A percentile compares a stretch with the other conserved stretches of the same genome.
phyloP scores from a whole-genome alignment of 2,888 invertebrate species.

The Drosophila buzzatii region DNA sequence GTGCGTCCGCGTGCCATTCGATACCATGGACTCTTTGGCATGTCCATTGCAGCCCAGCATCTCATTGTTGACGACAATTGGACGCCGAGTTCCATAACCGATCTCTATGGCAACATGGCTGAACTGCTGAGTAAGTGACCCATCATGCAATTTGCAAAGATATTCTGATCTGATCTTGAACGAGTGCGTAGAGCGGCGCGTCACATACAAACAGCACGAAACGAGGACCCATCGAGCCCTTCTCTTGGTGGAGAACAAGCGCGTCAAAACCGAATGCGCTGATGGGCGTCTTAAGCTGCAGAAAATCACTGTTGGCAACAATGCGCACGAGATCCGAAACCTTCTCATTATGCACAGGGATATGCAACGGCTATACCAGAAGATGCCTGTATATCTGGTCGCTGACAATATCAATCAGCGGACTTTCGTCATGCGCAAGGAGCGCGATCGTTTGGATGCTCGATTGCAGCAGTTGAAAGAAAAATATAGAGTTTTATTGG shows the following conservation, averaged over 20 bases:
- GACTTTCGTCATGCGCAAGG: constrained; percentile 84
- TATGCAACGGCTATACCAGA: constrained; percentile 82
- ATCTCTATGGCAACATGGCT: constrained; percentile 79
- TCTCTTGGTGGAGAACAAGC: constrained; percentile 52
- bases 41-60: constrained; percentile 78
- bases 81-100: constrained; percentile 76
- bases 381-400: constrained; percentile 82
- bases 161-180: neutral
- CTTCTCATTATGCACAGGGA: constrained; percentile 80
- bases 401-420: constrained; percentile 84
- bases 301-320: constrained; percentile 73
- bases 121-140: constrained; percentile 78
- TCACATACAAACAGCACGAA: constrained; percentile 72
- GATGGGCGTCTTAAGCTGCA: constrained; percentile 81
- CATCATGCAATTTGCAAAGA: too few relatives aligned
- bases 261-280: constrained; percentile 73
- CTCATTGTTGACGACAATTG: constrained; percentile 82
- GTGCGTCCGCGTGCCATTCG: constrained; percentile 76
- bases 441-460: constrained; percentile 79
- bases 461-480: constrained; percentile 67
- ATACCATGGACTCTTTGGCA: constrained; percentile 83
- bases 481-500: constrained; percentile 74
- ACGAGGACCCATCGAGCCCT: constrained; percentile 65
- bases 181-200: constrained; percentile 65
- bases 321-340: constrained; percentile 79